A percentile compares a stretch with the other conserved stretches of the same genome.
Conservation (phyloP, 2,797 vertebrate genomes). For the Syngnathus acus region DNA sequence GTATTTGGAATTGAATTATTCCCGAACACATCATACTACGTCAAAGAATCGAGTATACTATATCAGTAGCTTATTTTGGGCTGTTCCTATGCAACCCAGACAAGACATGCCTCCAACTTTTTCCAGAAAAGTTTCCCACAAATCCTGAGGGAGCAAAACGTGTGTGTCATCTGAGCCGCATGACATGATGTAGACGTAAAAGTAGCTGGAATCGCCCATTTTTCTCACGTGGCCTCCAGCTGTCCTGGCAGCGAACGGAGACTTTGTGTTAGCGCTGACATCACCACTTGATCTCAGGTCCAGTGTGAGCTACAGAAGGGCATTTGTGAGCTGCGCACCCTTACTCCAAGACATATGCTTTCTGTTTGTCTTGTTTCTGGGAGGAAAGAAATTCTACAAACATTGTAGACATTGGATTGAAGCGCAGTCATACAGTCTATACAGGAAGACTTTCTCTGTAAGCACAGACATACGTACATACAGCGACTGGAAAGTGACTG, state of each 20-base stretch:
- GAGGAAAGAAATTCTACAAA: not conserved
- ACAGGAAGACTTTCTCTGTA: conserved; percentile 1
- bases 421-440: conserved; percentile 4
- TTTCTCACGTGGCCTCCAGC: conserved; percentile 38
- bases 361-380: conserved; percentile 25
- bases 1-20: not conserved
- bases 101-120: conserved; percentile 24
- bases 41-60: not conserved
- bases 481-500: conserved; percentile 2
- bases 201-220: conserved; percentile 38
- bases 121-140: conserved; percentile 45
- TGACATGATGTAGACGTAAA: conserved; percentile 41
- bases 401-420: not conserved
- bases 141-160: conserved; percentile 24
- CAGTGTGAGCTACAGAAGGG: conserved; percentile 43
- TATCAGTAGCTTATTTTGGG: not conserved
- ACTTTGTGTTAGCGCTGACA: conserved; percentile 57
- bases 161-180: conserved; percentile 30
- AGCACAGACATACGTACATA: conserved; percentile 6
- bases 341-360: not conserved
- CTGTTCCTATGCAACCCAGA: conserved; percentile 22
- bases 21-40: not conserved
- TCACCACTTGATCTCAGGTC: conserved; percentile 56
- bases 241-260: conserved; percentile 46
- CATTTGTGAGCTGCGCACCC: conserved; percentile 55